These are phyloP conservation scores for Limnephilus lunatus DNA, from an alignment of 2,888 invertebrate genomes.

Conservation along the genomic window DNA sequence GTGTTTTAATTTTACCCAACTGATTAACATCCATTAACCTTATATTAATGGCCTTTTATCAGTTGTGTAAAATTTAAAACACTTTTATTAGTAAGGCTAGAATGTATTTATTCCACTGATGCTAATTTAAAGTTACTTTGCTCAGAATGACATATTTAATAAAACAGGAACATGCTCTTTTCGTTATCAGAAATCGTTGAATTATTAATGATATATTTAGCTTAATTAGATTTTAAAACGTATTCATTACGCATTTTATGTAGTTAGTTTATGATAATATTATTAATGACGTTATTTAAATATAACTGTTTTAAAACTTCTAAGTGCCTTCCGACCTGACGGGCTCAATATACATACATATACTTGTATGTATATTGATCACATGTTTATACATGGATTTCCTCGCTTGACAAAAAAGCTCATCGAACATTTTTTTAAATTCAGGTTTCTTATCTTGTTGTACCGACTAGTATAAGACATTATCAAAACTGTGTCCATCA, in stretches of 20 bases:
- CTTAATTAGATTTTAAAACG: not conserved
- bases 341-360: not conserved
- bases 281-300: not conserved
- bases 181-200: no score
- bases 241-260: not conserved
- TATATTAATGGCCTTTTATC: no score
- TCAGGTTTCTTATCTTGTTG: slow-evolving; percentile 39
- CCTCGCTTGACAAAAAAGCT: not conserved
- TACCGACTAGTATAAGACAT: slow-evolving; percentile 47
- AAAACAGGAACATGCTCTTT: no score
- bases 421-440: slow-evolving; percentile 13
- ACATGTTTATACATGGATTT: not conserved
- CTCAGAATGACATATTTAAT: not conserved
- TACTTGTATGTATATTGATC: not conserved
- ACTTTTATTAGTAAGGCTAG: no score
- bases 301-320: not conserved
- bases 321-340: no score
- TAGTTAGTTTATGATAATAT: not conserved
- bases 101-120: not conserved
- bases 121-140: not conserved
- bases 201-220: not conserved
- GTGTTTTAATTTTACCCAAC: no score
- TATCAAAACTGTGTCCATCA: slow-evolving; percentile 63
- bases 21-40: no score
- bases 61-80: no score